A percentile compares a stretch with the other conserved stretches of the same genome.
Evolutionary conservation across 2,888 invertebrate species (phyloP).

Genomic region (Pilophorus perplexus): DNA sequence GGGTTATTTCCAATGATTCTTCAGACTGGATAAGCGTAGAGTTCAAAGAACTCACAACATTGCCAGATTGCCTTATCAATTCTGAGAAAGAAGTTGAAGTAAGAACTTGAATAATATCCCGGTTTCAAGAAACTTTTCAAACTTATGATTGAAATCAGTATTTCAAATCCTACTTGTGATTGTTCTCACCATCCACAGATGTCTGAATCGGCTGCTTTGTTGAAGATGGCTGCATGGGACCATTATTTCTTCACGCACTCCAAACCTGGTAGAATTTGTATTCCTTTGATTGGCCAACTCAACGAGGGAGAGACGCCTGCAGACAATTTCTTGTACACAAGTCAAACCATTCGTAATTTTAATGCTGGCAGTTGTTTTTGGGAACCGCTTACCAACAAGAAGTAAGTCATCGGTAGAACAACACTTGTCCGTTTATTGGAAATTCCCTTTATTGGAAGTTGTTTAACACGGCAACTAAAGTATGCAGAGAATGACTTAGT

Average conservation of each 20-base stretch:
- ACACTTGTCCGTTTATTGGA: not conserved
- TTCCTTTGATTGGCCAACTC: not conserved
- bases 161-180: too few species aligned
- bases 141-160: too few species aligned
- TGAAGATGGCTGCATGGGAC: not conserved
- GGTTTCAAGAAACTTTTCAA: too few species aligned
- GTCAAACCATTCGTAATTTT: not conserved
- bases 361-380: not conserved
- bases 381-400: not conserved
- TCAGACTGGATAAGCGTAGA: not conserved
- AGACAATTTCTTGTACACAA: not conserved
- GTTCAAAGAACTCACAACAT: not conserved
- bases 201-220: not conserved
- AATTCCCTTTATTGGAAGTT: too few species aligned
- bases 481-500: too few species aligned
- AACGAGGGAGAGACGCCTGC: not conserved
- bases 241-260: not conserved
- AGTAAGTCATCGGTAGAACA: not conserved
- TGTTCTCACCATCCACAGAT: too few species aligned
- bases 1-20: not conserved
- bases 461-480: too few species aligned
- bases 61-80: too few species aligned
- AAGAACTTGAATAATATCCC: too few species aligned
- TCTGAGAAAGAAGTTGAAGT: too few species aligned
- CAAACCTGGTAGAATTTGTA: not conserved